A percentile compares a stretch with the other conserved stretches of the same genome.
Evolutionary conservation across 2,888 invertebrate species (phyloP).

Genomic region (Nineta flava): DNA sequence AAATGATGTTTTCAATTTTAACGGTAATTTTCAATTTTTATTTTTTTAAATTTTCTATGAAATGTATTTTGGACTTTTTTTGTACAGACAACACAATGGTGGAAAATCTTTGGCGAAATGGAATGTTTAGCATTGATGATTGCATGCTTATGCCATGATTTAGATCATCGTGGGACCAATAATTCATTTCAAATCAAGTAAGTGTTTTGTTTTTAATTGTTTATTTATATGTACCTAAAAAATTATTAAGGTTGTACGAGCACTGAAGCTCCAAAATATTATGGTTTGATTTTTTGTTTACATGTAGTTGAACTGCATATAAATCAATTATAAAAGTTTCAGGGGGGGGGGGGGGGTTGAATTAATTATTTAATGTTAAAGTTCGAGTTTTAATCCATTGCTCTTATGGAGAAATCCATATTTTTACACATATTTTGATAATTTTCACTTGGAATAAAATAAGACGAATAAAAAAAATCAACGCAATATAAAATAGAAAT

Average conservation of each 20-base stretch:
- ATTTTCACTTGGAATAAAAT: no score
- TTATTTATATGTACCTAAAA: background rate
- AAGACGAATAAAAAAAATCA: no score
- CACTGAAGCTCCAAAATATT: no score
- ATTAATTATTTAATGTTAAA: no score
- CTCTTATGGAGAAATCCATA: no score
- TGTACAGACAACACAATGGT: slow-evolving; percentile 75
- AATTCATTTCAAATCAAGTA: slow-evolving; percentile 96
- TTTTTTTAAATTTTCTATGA: slow-evolving; percentile 2
- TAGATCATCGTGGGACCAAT: slow-evolving; percentile 92
- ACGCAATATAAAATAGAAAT: no score
- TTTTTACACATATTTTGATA: no score
- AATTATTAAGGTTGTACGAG: background rate
- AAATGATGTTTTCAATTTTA: slow-evolving; percentile 93
- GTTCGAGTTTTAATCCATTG: no score
- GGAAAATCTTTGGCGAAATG: slow-evolving; percentile 82
- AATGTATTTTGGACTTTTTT: slow-evolving; percentile 5
- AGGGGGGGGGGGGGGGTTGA: no score
- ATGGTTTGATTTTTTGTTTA: no score
- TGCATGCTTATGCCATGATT: slow-evolving; percentile 86
- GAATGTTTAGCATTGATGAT: slow-evolving; percentile 84
- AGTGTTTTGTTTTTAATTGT: slow-evolving; percentile 23
- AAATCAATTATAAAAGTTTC: no score
- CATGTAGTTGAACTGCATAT: no score
- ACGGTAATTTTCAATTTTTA: slow-evolving; percentile 42